phyloP scores from a whole-genome alignment of 1,140 invertebrate genomes.

The Drosophila cardini region DNA sequence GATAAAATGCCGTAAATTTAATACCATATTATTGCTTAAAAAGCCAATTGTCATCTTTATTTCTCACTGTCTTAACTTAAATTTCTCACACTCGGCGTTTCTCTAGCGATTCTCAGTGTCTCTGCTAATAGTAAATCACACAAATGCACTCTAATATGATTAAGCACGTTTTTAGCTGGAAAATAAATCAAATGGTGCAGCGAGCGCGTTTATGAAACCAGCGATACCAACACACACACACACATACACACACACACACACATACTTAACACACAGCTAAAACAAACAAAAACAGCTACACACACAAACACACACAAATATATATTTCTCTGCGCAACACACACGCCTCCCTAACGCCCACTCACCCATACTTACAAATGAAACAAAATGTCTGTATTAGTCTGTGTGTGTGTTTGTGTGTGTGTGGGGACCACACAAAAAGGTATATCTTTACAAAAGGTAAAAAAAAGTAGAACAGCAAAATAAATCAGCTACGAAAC shows the following conservation, averaged over 20 bases:
- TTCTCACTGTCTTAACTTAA: conserved; percentile 22
- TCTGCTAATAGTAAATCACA: conserved; percentile 71
- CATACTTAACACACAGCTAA: background rate
- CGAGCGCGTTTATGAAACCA: conserved; percentile 66
- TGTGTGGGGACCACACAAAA: conserved; percentile 59
- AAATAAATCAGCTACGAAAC: conserved; percentile 16
- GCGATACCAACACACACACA: conserved; percentile 42
- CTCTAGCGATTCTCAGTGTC: conserved; percentile 11
- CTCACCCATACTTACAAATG: background rate
- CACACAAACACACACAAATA: conserved; percentile 26
- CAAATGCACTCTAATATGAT: conserved; percentile 82
- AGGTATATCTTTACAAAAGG: conserved; percentile 34
- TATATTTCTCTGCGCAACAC: conserved; percentile 14
- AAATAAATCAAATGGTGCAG: conserved; percentile 75
- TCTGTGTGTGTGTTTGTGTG: conserved; percentile 38
- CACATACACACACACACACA: conserved; percentile 42
- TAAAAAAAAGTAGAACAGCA: conserved; percentile 18
- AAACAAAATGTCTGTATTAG: conserved; percentile 61
- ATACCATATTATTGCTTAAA: conserved; percentile 6
- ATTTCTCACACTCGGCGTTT: conserved; percentile 6
- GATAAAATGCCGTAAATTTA: no score
- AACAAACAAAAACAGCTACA: conserved; percentile 43
- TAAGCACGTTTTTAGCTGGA: conserved; percentile 80
- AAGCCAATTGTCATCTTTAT: conserved; percentile 35
- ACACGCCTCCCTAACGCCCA: conserved; percentile 17